A percentile compares a stretch with the other conserved stretches of the same genome.
Evolutionary conservation across 2,797 vertebrate genomes (phyloP).

Genomic region (Myiotriccus ornatus): DNA sequence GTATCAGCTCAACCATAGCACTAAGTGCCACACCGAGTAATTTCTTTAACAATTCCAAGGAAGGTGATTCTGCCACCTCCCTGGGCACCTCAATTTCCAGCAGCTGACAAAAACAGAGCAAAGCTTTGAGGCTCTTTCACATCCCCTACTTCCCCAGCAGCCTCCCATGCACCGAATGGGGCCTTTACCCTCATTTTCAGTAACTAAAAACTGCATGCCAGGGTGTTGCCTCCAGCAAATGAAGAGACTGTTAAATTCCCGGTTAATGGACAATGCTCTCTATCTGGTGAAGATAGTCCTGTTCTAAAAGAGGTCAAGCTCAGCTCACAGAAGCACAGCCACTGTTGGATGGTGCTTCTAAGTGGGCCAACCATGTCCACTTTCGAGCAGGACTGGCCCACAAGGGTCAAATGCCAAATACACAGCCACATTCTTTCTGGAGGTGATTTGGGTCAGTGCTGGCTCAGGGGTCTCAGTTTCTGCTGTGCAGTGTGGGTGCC

Average conservation of each 20-base stretch:
- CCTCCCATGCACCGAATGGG: neutral
- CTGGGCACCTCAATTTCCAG: neutral
- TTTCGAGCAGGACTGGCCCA: neutral
- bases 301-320: neutral
- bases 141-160: rapidly evolving
- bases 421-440: neutral
- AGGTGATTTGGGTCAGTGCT: neutral
- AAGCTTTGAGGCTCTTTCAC: neutral
- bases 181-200: neutral
- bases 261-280: neutral
- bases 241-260: neutral
- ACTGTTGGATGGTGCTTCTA: neutral
- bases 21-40: neutral
- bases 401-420: too few relatives aligned
- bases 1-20: neutral
- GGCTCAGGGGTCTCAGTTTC: neutral
- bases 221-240: neutral
- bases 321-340: neutral
- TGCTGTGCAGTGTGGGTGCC: neutral
- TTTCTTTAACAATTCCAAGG: neutral
- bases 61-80: neutral
- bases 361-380: rapidly evolving
- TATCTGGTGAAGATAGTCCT: neutral
- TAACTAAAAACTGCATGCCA: neutral
- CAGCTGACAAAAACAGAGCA: neutral